Base-by-base conservation (phyloP, 1,140 invertebrate species). In the Sinonovacula constricta region DNA sequence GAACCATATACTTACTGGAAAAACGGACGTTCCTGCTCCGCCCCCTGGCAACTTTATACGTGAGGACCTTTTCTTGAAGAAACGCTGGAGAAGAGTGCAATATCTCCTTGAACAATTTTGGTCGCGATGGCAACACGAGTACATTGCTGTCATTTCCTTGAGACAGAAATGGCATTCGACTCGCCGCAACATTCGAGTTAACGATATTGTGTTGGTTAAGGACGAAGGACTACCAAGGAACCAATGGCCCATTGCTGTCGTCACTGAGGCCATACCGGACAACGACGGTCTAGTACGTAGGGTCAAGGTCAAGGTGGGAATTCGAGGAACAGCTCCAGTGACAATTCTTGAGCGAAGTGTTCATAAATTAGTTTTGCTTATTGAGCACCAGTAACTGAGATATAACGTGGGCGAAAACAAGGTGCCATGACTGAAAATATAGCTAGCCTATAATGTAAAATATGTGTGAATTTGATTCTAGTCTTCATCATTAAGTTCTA, bases 81-180 rank as follows among this genome's bases (percentile, higher is more conserved):
- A 75, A 65, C 54, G 71, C 5, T 84, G 72, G 84, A 56, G 78
- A 24, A 49, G 71, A 34, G 77, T 80, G 3, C 80, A 83, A 33
- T 79, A 83, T 45, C 22, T 85, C 12, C 34, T 71, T 0, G 63
- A 85, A 60, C 36, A 77, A 26, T 85, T 85, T 62, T 83, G 83
- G 81, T 1, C 33, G 10, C 30, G 66, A 24, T 85, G 81, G 82
- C 69, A 36, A 26, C 69, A 54, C 34, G 79, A 83, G 56, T 83
- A 83, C 69, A 26, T 85, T 18, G 26, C 68, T 7, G 28, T 60
- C 31, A 59, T 84, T 1, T 76, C 81, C 2, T 12, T 70, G 4
- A 22, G 84, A 54, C 77, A 77, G 63, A 80, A 75, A 45, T 84
- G 82, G 80, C 45, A 69, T 24, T 7, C 54, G 24, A 1, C 49